A percentile compares a stretch with the other conserved stretches of the same genome.
Conservation (phyloP, 2,888 invertebrate species). For the Timema cristinae region DNA sequence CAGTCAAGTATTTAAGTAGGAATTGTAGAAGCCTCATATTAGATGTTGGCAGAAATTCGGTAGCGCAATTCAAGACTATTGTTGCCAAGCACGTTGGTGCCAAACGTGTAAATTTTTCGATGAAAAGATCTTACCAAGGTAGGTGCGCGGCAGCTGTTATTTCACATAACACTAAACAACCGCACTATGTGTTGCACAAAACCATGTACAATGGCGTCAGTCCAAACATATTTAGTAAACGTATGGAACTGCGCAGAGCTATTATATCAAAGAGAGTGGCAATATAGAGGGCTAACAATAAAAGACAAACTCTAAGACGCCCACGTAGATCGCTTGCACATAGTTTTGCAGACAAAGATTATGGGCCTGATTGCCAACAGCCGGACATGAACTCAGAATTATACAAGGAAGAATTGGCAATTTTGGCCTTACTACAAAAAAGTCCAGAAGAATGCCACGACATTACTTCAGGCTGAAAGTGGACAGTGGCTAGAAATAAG, state of each 20-base stretch:
- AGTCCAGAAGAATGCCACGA: constrained; percentile 34
- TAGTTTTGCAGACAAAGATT: not conserved
- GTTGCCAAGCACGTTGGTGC: constrained; percentile 22
- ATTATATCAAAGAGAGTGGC: not conserved
- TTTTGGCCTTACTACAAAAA: not conserved
- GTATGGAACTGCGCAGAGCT: not conserved
- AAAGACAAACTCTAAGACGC: not conserved
- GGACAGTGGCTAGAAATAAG: not conserved
- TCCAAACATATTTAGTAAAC: not conserved
- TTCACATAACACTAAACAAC: constrained; percentile 17
- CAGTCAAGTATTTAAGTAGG: constrained; percentile 15
- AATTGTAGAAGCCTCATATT: constrained; percentile 21
- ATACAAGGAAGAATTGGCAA: not conserved
- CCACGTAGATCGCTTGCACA: not conserved
- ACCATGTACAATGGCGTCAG: not conserved
- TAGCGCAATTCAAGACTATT: constrained; percentile 17
- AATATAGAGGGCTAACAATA: not conserved
- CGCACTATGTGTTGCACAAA: not conserved
- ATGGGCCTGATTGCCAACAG: constrained; percentile 1
- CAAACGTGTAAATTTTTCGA: constrained; percentile 23
- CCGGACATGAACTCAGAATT: not conserved
- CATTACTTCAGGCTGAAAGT: constrained; percentile 10
- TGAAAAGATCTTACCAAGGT: constrained; percentile 20
- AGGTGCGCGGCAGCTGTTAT: constrained; percentile 21
- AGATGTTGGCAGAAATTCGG: constrained; percentile 23